phyloP scores from a whole-genome alignment of 1,140 invertebrate genomes.

The Diorhabda sublineata region DNA sequence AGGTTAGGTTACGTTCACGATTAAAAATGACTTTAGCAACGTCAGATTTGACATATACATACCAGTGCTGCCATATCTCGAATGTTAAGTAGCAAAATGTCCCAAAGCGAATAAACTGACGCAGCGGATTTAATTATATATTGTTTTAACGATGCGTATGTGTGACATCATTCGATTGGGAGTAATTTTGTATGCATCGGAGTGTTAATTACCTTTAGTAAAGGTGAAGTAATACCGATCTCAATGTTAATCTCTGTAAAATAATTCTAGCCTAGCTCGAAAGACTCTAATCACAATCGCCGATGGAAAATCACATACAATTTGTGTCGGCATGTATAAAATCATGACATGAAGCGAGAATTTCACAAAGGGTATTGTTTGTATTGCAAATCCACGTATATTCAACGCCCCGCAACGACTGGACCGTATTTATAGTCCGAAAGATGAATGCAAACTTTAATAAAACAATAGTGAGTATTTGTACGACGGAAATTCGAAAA shows the following conservation, averaged over 20 bases:
- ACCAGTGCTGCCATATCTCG: too few species aligned
- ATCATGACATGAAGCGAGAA: background rate
- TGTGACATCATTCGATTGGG: background rate
- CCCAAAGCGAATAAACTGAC: too few species aligned
- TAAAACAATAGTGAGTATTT: too few species aligned
- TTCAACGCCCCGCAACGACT: background rate
- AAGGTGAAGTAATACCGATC: background rate
- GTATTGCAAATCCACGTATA: background rate
- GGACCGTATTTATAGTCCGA: too few species aligned
- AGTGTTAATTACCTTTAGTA: conserved; percentile 1
- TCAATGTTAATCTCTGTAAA: background rate
- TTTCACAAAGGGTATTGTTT: background rate
- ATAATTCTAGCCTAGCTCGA: background rate
- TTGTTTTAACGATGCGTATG: background rate
- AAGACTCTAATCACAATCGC: conserved; percentile 2
- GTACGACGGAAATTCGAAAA: too few species aligned
- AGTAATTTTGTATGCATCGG: background rate
- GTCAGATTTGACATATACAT: too few species aligned
- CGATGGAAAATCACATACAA: conserved; percentile 2
- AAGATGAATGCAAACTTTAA: too few species aligned
- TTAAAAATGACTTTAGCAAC: too few species aligned
- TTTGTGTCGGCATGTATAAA: background rate
- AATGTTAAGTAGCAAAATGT: too few species aligned
- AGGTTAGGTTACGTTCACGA: too few species aligned
- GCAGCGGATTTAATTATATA: too few species aligned